A percentile compares a stretch with the other conserved stretches of the same genome.
phyloP scores from a whole-genome alignment of 1,140 invertebrate species.

The Oryctes rhinoceros region DNA sequence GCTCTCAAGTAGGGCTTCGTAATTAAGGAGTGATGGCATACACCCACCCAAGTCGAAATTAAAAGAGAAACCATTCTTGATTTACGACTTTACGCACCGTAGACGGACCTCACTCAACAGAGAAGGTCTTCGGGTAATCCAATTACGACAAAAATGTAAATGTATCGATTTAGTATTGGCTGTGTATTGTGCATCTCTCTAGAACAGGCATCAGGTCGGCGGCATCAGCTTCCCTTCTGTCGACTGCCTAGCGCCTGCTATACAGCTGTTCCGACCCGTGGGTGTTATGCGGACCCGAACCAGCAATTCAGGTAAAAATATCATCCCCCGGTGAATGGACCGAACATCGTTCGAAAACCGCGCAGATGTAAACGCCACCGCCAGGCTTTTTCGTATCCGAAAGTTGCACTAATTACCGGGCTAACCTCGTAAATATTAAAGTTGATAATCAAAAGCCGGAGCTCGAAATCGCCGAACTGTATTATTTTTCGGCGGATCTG shows the following conservation, averaged over 20 bases:
- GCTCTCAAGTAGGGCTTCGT: neutral
- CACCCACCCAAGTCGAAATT: constrained; percentile 23
- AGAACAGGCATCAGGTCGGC: constrained; percentile 17
- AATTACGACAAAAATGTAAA: constrained; percentile 31
- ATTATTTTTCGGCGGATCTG: neutral
- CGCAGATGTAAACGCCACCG: neutral
- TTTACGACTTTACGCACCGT: constrained; percentile 6
- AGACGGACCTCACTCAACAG: neutral
- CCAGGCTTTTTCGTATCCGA: neutral
- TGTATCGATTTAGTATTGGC: constrained; percentile 24
- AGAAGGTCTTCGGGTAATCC: constrained; percentile 23
- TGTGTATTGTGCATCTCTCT: neutral
- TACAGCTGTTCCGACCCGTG: constrained; percentile 1
- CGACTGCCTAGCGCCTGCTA: neutral
- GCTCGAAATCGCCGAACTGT: neutral
- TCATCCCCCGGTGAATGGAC: neutral
- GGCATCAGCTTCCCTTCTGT: constrained; percentile 25
- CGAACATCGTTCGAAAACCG: neutral
- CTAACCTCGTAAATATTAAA: constrained; percentile 20
- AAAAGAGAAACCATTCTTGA: constrained; percentile 15
- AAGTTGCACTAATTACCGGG: neutral
- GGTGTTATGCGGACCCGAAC: constrained; percentile 15
- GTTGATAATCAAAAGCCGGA: constrained; percentile 1
- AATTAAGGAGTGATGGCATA: neutral
- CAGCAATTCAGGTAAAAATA: constrained; percentile 28